These are phyloP conservation scores for Thripadectes ignobilis DNA, from an alignment of 2,797 vertebrate species.

Conservation along the genomic window DNA sequence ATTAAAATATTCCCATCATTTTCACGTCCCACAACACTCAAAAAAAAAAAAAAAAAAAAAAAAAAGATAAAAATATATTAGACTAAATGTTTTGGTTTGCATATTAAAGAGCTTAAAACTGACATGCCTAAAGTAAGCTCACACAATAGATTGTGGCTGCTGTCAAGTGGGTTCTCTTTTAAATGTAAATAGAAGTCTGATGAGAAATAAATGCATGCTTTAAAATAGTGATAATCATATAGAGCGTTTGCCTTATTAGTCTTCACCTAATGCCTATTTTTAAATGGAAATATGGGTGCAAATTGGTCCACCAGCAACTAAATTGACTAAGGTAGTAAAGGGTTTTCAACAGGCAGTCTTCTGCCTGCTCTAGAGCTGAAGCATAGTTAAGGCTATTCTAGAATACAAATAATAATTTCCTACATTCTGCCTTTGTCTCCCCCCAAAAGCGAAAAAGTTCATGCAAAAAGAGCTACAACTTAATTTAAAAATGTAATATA, in stretches of 20 bases:
- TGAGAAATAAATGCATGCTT: neutral
- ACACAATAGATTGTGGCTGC: neutral
- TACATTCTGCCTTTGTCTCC: neutral
- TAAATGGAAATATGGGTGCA: neutral
- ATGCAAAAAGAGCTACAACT: neutral
- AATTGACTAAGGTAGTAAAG: neutral
- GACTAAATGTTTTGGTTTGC: neutral
- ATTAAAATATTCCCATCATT: neutral
- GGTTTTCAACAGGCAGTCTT: neutral
- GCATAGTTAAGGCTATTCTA: neutral
- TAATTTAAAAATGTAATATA: neutral
- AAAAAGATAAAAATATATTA: neutral
- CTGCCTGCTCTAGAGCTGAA: neutral
- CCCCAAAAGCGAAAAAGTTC: neutral
- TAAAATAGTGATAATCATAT: neutral
- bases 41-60: too few species aligned
- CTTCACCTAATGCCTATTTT: neutral
- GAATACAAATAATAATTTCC: neutral
- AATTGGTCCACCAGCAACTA: neutral
- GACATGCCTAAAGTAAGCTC: neutral
- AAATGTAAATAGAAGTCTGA: neutral
- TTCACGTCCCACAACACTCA: neutral
- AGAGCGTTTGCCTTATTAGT: neutral
- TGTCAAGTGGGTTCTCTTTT: neutral
- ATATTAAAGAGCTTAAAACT: neutral